Evolutionary conservation across 2,888 invertebrate genomes (phyloP).

Genomic region (Dynastes maya): DNA sequence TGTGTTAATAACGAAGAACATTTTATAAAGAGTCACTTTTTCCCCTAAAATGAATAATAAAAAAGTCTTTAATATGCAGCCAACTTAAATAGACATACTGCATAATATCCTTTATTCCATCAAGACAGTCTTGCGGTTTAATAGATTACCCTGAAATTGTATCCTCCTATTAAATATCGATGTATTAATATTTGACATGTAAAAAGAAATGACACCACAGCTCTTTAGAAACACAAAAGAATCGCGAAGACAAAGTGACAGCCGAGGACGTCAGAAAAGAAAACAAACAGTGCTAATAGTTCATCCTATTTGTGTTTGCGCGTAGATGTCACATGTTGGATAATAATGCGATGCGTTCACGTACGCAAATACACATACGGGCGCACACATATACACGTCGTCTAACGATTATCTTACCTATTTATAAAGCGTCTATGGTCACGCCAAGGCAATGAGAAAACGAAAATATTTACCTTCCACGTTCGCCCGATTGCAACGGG

Average conservation of each 20-base stretch:
- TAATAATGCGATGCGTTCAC: conserved; percentile 34
- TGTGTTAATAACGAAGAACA: too few species aligned
- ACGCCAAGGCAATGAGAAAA: conserved; percentile 45
- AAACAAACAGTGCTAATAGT: conserved; percentile 24
- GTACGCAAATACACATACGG: conserved; percentile 21
- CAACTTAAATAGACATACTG: not conserved
- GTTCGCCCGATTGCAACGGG: conserved; percentile 34
- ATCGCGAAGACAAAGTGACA: not conserved
- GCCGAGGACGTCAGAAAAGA: conserved; percentile 5
- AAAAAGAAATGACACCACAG: not conserved
- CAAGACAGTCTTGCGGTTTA: not conserved
- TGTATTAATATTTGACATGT: not conserved
- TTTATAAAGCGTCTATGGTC: conserved; percentile 36
- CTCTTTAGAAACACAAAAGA: not conserved
- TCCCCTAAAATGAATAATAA: too few species aligned
- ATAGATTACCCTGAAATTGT: not conserved
- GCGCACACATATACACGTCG: not conserved
- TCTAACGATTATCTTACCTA: conserved; percentile 38
- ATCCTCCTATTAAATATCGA: not conserved
- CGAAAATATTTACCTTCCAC: conserved; percentile 43
- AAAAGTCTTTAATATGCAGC: too few species aligned
- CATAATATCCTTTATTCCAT: not conserved
- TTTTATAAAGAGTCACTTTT: too few species aligned
- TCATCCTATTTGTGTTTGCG: conserved; percentile 23
- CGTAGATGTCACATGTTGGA: conserved; percentile 30